phyloP scores from a whole-genome alignment of 64 coral and sea anemone genomes.

The Pocillopora damicornis region DNA sequence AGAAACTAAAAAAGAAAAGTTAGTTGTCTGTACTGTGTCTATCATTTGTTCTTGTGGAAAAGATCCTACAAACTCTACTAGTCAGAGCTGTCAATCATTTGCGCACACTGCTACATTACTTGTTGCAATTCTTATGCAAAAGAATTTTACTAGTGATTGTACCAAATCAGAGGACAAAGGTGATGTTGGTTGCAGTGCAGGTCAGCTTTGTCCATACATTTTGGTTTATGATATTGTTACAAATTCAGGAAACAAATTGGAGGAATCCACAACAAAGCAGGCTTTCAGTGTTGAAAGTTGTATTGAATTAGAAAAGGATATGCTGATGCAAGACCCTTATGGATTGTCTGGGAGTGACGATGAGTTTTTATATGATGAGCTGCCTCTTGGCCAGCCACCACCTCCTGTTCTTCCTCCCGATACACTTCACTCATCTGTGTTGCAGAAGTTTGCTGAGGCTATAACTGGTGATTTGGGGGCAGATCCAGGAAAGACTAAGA shows the following conservation, averaged over 20 bases:
- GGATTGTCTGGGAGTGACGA: conserved; percentile 58
- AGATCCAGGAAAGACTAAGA: conserved; percentile 6
- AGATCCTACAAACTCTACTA: background rate
- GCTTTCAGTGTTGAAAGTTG: conserved; percentile 19
- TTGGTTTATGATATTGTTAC: conserved; percentile 27
- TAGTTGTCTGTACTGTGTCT: conserved; percentile 13
- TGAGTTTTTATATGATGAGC: conserved; percentile 60
- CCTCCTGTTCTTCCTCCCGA: conserved; percentile 50
- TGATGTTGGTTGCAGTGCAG: background rate
- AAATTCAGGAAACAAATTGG: background rate
- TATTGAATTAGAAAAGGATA: conserved; percentile 22
- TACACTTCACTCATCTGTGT: conserved; percentile 63
- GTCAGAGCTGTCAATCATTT: conserved; percentile 37
- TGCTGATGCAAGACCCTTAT: conserved; percentile 53
- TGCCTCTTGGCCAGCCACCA: conserved; percentile 5
- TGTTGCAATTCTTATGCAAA: background rate
- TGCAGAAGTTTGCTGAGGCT: conserved; percentile 86
- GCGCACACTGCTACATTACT: conserved; percentile 20
- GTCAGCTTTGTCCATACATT: background rate
- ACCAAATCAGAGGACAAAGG: background rate
- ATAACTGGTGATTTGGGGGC: conserved; percentile 41
- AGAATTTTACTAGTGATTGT: background rate
- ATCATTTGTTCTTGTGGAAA: conserved; percentile 39
- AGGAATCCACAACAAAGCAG: background rate
- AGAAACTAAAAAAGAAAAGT: background rate